Base-by-base conservation (phyloP, 2,113 vertebrate species). In the Antennarius striatus region DNA sequence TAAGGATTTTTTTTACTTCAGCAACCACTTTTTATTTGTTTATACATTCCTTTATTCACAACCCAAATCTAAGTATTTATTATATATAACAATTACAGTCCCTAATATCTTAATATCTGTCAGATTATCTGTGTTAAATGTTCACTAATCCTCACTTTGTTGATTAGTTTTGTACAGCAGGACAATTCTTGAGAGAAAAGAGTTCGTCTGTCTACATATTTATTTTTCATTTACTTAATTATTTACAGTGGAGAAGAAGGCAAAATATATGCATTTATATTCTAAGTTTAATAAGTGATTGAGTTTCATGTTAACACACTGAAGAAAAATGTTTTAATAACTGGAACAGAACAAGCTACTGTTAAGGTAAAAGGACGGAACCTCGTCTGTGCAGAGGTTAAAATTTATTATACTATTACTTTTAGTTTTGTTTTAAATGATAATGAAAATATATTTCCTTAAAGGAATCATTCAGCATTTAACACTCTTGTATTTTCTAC, bases 41-140 rank as follows among this genome's bases (percentile, higher is more conserved):
- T 42, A 39, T 8, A 39, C 15, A 30, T 30, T 62, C 10, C 80
- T 88, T 81, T 77, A 56, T 86, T 36, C 32, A 83, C 79, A 43
- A 29, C 72, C 73, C 60, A 82, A 69, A 81, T 83, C 69, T 79
- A 52, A 61, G 70, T 43, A 43, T 8, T 43, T 43, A 12, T 43
- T 43, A 10, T 11, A 12, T 43, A 12, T 11, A 11, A 43, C 22
- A 22, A 43, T 11, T 43, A 22, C 22, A 43, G 10, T 3, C 42
- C 42, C 10, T 10, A 40, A 40, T 40, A 40, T 40, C 39, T 40
- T 10, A 40, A 40, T 40, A 43, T 43, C 9, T 36, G 5, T 36
- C 32, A 36, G 3, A 36, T 36, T 36, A 36, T 4, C 5, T 36
- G 32, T 36, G 32, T 36, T 36, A 2, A 36, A 36, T 36, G 32